Evolutionary conservation across 2,888 invertebrate species (phyloP).

Genomic region (Drosophila yooni): DNA sequence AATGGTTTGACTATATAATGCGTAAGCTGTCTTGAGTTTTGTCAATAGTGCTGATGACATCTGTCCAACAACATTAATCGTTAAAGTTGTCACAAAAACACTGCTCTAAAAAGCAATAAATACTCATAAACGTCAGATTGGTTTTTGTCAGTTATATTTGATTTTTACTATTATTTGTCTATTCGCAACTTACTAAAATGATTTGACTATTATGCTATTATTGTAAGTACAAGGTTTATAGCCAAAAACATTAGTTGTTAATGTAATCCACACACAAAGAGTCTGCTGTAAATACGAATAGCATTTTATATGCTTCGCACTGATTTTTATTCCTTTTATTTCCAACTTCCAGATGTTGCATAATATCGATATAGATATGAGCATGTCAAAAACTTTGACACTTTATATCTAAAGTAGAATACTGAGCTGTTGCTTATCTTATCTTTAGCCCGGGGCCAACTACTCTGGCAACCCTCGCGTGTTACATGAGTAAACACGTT

Average conservation of each 20-base stretch:
- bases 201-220: not conserved
- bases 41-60: not conserved
- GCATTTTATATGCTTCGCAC: not conserved
- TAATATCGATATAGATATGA: not conserved
- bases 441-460: not conserved
- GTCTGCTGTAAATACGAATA: too few relatives aligned
- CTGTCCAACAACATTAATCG: not conserved
- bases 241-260: not conserved
- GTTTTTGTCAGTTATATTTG: not conserved
- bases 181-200: not conserved
- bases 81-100: not conserved
- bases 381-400: not conserved
- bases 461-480: slow-evolving; percentile 12
- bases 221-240: not conserved
- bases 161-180: not conserved
- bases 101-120: fast-evolving
- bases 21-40: too few relatives aligned
- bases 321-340: too few relatives aligned
- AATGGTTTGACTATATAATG: not conserved
- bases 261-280: not conserved
- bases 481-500: not conserved
- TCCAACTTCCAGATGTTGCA: not conserved
- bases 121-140: not conserved
- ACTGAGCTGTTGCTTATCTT: not conserved
- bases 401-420: not conserved